Evolutionary conservation across 2,113 vertebrate species (phyloP).

Genomic region (Siniperca knerii): DNA sequence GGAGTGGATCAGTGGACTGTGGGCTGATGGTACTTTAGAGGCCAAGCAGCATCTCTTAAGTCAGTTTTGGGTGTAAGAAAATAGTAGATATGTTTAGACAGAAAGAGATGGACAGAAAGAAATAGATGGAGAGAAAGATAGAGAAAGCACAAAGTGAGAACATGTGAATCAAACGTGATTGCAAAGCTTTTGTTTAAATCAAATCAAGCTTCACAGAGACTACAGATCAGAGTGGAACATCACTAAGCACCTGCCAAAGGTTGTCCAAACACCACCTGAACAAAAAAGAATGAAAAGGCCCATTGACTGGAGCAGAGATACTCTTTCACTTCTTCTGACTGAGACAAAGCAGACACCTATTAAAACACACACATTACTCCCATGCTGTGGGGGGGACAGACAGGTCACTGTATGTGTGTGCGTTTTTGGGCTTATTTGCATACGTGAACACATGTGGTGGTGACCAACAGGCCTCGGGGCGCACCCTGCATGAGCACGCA

Average conservation of each 20-base stretch:
- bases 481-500: conserved; percentile 48
- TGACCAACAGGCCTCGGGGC: conserved; percentile 43
- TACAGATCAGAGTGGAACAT: conserved; percentile 33
- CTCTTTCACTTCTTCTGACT: conserved; percentile 54
- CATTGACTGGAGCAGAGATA: conserved; percentile 61
- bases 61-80: neutral
- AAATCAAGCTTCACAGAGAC: conserved; percentile 46
- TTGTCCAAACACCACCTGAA: conserved; percentile 64
- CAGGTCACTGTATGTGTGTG: conserved; percentile 2
- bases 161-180: conserved; percentile 32
- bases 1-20: conserved; percentile 6
- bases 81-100: neutral
- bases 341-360: conserved; percentile 67
- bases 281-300: conserved; percentile 60
- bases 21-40: neutral
- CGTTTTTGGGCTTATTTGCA: neutral
- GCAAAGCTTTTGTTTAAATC: conserved; percentile 34
- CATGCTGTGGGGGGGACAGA: conserved; percentile 24
- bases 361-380: conserved; percentile 53
- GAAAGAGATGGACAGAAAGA: conserved; percentile 5
- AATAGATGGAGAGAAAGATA: neutral
- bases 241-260: conserved; percentile 68
- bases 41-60: conserved; percentile 8
- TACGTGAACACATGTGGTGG: conserved; percentile 27
- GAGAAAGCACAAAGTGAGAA: neutral